These are phyloP conservation scores for Bruchidius siliquastri DNA, from an alignment of 2,888 invertebrate genomes.

Conservation along the genomic window DNA sequence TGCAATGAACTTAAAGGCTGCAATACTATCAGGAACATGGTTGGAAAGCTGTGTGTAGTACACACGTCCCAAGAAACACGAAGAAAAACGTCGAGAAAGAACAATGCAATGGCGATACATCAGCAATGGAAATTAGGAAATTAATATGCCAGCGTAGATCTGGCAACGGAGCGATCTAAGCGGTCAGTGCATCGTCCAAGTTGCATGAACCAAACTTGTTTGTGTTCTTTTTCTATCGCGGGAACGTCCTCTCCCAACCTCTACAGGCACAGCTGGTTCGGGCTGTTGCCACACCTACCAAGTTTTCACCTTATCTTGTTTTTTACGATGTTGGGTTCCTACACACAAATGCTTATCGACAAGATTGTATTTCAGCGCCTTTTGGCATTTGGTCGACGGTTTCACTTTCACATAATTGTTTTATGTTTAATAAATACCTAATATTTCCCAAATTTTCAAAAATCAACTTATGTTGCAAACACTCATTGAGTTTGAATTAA, in stretches of 20 bases:
- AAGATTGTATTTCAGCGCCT: no score
- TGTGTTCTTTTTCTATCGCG: constrained; percentile 26
- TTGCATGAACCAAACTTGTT: constrained; percentile 35
- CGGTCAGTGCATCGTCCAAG: constrained; percentile 44
- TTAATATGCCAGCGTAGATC: neutral
- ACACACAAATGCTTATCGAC: no score
- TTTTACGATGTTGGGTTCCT: neutral
- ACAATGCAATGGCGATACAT: neutral
- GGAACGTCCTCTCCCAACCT: constrained; percentile 3
- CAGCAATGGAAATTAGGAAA: neutral
- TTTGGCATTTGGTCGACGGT: no score
- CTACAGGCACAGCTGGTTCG: constrained; percentile 3
- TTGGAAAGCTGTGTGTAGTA: no score
- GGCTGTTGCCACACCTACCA: neutral
- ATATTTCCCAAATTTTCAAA: no score
- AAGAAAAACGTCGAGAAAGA: neutral
- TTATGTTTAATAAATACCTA: no score
- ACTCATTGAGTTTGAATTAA: no score
- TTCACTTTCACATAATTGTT: no score
- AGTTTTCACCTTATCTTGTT: neutral
- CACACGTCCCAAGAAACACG: neutral
- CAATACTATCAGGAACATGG: no score
- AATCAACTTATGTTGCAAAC: no score
- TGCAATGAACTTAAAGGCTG: no score
- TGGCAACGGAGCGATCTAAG: constrained; percentile 37